These are phyloP conservation scores for Tetrao urogallus DNA, from an alignment of 2,113 vertebrate species.

Conservation along the genomic window DNA sequence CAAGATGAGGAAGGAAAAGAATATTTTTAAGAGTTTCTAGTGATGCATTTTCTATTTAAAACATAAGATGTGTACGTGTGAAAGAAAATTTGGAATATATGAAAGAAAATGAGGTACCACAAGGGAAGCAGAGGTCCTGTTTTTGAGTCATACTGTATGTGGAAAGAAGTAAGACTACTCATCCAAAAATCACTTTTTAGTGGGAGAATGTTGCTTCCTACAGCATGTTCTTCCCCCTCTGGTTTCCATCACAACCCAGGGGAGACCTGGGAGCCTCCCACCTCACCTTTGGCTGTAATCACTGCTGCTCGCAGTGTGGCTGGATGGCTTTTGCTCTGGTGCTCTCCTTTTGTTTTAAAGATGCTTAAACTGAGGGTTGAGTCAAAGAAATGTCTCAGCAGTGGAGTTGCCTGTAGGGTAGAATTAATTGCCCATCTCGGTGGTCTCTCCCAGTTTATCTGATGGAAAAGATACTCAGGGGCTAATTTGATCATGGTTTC, in stretches of 20 bases:
- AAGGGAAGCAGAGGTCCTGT: neutral
- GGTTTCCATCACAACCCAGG: neutral
- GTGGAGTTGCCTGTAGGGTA: neutral
- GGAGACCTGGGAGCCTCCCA: neutral
- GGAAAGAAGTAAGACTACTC: neutral
- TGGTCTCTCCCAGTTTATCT: neutral
- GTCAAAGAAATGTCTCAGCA: neutral
- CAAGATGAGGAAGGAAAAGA: neutral
- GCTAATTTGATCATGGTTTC: neutral
- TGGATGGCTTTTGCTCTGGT: neutral
- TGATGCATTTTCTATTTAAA: neutral
- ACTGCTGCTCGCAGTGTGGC: accelerated
- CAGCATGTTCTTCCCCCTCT: neutral
- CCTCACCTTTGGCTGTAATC: neutral
- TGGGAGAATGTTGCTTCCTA: neutral
- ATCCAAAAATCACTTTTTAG: neutral
- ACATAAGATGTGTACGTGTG: neutral
- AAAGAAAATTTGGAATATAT: neutral
- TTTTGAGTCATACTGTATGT: neutral
- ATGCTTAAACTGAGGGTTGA: neutral
- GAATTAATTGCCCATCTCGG: neutral
- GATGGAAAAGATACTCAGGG: neutral
- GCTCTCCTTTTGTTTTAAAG: neutral
- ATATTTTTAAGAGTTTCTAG: neutral
- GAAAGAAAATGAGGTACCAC: neutral